Conservation (phyloP, 2,113 vertebrate species). For the Cairina moschata region DNA sequence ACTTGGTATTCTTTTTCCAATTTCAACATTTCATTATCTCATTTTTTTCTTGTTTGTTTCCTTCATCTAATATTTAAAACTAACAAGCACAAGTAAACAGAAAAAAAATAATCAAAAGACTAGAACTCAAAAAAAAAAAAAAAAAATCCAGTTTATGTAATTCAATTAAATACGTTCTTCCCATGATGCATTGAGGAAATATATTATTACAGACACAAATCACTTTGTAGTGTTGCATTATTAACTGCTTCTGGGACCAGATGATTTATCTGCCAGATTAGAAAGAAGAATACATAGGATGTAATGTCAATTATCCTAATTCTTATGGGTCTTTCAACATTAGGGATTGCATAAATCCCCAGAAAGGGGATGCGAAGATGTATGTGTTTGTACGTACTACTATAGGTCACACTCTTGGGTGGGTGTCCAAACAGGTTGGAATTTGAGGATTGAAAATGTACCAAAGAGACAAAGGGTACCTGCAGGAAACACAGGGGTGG, state of each 20-base stretch:
- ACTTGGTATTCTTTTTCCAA: background rate
- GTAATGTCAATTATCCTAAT: background rate
- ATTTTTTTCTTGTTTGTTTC: background rate
- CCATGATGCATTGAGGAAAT: background rate
- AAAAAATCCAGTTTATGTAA: background rate
- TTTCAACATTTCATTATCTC: background rate
- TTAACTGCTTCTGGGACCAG: constrained; percentile 29
- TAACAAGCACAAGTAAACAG: background rate
- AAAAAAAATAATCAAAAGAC: background rate
- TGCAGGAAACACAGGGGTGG: background rate
- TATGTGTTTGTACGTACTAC: background rate
- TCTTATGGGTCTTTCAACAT: background rate
- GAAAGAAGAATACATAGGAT: background rate
- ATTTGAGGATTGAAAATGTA: background rate
- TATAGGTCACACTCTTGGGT: accelerated
- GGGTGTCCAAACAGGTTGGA: background rate
- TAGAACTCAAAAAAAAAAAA: constrained; percentile 8
- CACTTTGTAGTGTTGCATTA: constrained; percentile 23
- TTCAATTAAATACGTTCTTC: constrained; percentile 30
- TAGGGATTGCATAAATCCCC: background rate
- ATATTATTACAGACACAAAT: constrained; percentile 14
- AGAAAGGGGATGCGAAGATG: background rate
- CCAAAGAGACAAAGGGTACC: background rate
- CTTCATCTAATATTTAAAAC: constrained; percentile 30
- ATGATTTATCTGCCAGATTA: background rate